Evolutionary conservation across 2,888 invertebrate species (phyloP), one percentile per base, ranked within the genome.

Genomic region (Drosophila neotestacea): DNA sequence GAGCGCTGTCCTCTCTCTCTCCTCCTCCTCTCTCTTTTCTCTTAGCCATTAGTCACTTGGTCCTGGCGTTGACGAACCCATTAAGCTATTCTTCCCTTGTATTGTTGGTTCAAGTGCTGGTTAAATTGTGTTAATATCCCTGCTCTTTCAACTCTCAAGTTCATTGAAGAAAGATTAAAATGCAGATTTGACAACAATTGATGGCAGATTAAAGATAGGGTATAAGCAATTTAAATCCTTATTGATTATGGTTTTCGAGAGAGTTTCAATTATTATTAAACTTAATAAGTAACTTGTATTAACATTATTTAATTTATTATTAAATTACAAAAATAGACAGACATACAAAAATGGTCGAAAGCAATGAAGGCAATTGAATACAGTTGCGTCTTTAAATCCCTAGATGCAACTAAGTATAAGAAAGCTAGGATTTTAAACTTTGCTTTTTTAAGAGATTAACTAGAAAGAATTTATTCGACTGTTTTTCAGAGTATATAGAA

Each of bases 31-130:
- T 54, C 28, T 50, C 28, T 16, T 16, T 9, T 54, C 54, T 41
- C 36, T 27, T 32, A 10, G n/a, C 39, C 72, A 81, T 71, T 85
- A 78, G 65, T 62, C 62, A 44, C 63, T 50, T 71, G 54, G 56
- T 27, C 34, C 66, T 62, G 48, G 13, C 56, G 51, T 32, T 61
- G 65, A 42, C 54, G 44, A 58, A 56, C 60, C 59, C 72, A 79
- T 69, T 80, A 59, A 58, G 56, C 36, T 69, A 46, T 64, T 51
- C 13, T 42, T 50, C 56, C 30, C 50, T 75, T 59, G 68, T 50
- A 65, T 73, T 63, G 70, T 70, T 34, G 47, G 27, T 67, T 69
- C 48, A 77, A 77, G 80, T 76, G 76, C 71, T 54, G 76, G 48
- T 61, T 66, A 67, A 63, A 51, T 11, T 10, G 61, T 77, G 58